These are phyloP conservation scores for Gambusia yucatana DNA, from an alignment of 2,797 vertebrate species.

Conservation along the genomic window DNA sequence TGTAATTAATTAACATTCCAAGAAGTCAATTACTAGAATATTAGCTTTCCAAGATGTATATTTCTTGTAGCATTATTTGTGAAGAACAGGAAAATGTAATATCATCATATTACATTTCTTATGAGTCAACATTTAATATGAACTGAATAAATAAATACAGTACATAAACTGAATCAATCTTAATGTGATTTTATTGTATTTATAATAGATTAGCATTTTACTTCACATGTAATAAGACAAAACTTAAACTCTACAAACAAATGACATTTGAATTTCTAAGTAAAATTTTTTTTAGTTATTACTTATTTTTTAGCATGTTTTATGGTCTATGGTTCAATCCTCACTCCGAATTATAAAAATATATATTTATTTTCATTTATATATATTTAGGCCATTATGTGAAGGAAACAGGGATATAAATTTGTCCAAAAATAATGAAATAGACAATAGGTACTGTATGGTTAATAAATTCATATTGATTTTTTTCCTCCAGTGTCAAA, in stretches of 20 bases:
- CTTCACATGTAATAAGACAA: background rate
- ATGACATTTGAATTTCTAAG: background rate
- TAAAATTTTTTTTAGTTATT: background rate
- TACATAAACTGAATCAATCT: background rate
- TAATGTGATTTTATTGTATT: background rate
- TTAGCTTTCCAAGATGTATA: background rate
- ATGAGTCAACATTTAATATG: background rate
- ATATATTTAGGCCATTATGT: constrained; percentile 19
- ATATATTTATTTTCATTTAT: constrained; percentile 7
- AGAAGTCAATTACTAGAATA: background rate
- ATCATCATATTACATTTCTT: background rate
- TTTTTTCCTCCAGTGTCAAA: constrained; percentile 71
- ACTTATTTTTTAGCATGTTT: background rate
- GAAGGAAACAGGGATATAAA: constrained; percentile 47
- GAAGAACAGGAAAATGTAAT: background rate
- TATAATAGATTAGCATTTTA: background rate
- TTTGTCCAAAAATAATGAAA: constrained; percentile 71
- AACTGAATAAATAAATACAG: background rate
- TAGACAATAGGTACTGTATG: constrained; percentile 54
- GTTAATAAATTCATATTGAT: constrained; percentile 78
- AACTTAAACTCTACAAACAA: background rate
- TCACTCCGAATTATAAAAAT: background rate
- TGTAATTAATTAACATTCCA: background rate
- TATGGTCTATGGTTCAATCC: background rate
- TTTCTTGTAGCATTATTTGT: background rate